Conservation (phyloP, 2,797 vertebrate genomes). For the Oreochromis mossambicus region DNA sequence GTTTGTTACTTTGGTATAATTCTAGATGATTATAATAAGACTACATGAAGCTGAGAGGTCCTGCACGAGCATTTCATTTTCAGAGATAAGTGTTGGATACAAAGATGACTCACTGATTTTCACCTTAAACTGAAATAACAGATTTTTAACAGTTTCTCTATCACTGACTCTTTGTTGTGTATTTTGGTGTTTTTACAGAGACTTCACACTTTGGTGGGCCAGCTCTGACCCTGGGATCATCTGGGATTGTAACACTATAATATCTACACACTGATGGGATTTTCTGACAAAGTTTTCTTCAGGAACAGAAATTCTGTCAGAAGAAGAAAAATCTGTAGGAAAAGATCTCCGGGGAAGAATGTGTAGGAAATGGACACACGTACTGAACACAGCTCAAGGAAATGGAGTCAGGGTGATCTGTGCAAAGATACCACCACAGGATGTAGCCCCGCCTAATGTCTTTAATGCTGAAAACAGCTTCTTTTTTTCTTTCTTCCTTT, state of each 20-base stretch:
- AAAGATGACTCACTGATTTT: background rate
- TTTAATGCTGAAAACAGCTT: slow-evolving; percentile 34
- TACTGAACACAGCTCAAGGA: background rate
- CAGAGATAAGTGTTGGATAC: background rate
- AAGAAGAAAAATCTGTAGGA: background rate
- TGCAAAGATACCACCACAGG: slow-evolving; percentile 44
- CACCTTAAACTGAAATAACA: background rate
- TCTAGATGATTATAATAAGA: background rate
- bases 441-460: slow-evolving; percentile 29
- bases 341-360: background rate
- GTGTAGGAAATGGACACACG: background rate
- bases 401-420: slow-evolving; percentile 3
- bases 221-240: background rate
- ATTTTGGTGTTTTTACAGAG: background rate
- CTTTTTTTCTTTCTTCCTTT: background rate
- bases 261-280: background rate
- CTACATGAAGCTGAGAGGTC: background rate
- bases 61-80: background rate
- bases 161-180: background rate
- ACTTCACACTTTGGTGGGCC: background rate
- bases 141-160: background rate
- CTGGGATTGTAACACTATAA: background rate
- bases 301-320: background rate
- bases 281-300: background rate
- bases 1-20: background rate